Percentiles rank a stretch among this genome's conserved stretches.
Evolutionary conservation across 2,113 vertebrate genomes (phyloP).

Genomic region (Oreocharis arfaki): DNA sequence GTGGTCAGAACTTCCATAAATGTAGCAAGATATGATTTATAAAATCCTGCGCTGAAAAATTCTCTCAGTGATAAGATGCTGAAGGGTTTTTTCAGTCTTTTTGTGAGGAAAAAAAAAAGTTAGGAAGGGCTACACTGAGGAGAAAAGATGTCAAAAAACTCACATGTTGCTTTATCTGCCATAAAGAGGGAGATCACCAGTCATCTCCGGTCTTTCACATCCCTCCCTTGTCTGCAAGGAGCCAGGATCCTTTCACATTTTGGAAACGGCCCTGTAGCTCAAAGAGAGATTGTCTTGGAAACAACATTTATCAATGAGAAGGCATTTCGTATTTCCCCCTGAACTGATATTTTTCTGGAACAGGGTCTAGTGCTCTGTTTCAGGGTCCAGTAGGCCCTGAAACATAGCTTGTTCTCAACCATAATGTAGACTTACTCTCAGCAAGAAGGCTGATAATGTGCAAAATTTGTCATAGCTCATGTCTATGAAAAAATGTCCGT

Average conservation of each 20-base stretch:
- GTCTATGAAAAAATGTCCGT: neutral
- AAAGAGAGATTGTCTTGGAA: neutral
- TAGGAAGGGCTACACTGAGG: neutral
- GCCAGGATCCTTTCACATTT: neutral
- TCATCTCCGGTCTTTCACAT: neutral
- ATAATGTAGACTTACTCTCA: neutral
- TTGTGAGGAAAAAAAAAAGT: neutral
- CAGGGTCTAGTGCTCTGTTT: neutral
- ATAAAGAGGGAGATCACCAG: neutral
- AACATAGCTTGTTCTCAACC: neutral
- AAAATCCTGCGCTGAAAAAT: neutral
- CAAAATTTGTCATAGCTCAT: neutral
- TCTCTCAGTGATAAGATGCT: neutral
- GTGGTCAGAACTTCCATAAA: neutral
- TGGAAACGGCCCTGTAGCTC: neutral
- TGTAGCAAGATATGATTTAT: neutral
- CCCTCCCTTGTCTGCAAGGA: neutral
- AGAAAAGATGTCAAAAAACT: neutral
- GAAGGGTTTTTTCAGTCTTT: neutral
- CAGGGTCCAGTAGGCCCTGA: neutral
- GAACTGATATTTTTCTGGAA: neutral
- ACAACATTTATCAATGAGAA: neutral
- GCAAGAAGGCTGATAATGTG: neutral
- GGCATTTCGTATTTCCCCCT: neutral
- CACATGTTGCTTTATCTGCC: neutral